A percentile compares a stretch with the other conserved stretches of the same genome.
Conservation (phyloP, 2,797 vertebrate genomes). For the Schizopygopsis malacanthus region DNA sequence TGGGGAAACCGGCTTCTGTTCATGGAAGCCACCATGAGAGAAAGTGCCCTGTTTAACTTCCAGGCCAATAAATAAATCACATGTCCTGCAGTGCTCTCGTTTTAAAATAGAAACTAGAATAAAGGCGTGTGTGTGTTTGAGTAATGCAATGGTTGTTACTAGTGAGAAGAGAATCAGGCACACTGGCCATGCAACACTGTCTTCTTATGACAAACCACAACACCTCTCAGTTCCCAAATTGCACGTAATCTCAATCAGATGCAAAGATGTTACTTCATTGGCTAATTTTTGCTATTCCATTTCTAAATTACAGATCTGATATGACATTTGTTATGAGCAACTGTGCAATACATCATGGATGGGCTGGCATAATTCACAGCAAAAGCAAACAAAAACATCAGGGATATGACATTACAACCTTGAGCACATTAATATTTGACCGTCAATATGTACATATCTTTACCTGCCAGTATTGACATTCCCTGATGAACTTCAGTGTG, state of each 20-base stretch:
- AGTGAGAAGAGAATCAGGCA: conserved; percentile 23
- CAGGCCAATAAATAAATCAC: conserved; percentile 63
- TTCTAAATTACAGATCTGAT: background rate
- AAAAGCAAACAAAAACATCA: background rate
- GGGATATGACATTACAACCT: background rate
- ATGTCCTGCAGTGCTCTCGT: conserved; percentile 19
- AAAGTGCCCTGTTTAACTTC: conserved; percentile 46
- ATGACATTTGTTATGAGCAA: background rate
- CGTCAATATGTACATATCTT: background rate
- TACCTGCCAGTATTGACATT: background rate
- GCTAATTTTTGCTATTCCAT: background rate
- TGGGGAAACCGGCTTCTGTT: conserved; percentile 24
- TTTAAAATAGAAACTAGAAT: conserved; percentile 58
- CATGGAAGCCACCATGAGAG: conserved; percentile 46
- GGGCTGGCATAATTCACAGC: background rate
- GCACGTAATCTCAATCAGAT: background rate
- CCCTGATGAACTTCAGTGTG: background rate
- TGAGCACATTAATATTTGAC: background rate
- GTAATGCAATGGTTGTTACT: conserved; percentile 34
- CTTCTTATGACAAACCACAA: background rate
- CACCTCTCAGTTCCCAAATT: background rate
- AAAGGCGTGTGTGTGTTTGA: conserved; percentile 21
- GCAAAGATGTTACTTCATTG: background rate
- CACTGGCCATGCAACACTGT: background rate
- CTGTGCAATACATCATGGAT: background rate